Conservation (phyloP, 2,888 invertebrate genomes). For the Netelia melanura region DNA sequence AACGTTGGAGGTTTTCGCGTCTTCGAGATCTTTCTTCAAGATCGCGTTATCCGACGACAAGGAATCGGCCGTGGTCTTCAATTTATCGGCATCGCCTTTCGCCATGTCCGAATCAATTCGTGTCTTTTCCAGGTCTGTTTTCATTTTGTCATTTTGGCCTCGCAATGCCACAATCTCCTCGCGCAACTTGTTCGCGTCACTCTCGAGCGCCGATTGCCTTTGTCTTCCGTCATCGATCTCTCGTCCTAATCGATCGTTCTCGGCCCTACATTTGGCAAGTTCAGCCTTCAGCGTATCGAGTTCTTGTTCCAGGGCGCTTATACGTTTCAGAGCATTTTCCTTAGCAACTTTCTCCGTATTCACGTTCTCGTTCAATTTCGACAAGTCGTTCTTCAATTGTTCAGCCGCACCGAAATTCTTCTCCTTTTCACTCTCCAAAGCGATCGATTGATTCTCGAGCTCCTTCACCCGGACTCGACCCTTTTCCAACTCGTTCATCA, state of each 20-base stretch:
- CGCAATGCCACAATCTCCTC: constrained; percentile 63
- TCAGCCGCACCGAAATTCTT: constrained; percentile 31
- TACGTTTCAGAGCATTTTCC: constrained; percentile 41
- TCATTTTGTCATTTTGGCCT: constrained; percentile 68
- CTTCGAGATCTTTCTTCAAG: constrained; percentile 65
- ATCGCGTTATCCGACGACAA: constrained; percentile 57
- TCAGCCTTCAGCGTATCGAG: constrained; percentile 67
- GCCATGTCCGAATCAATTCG: constrained; percentile 22
- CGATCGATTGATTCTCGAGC: constrained; percentile 49
- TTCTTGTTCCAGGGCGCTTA: constrained; percentile 56
- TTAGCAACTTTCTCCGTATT: constrained; percentile 66
- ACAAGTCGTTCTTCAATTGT: constrained; percentile 40
- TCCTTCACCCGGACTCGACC: constrained; percentile 61
- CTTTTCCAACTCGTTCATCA: constrained; percentile 64
- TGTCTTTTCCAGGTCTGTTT: constrained; percentile 62
- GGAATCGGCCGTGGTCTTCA: constrained; percentile 39
- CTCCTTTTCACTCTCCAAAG: constrained; percentile 52
- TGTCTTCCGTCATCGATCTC: constrained; percentile 51
- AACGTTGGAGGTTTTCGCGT: constrained; percentile 48
- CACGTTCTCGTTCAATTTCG: constrained; percentile 60
- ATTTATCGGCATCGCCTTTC: constrained; percentile 21
- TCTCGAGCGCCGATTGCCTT: constrained; percentile 52
- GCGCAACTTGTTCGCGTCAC: constrained; percentile 53
- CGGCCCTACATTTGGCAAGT: constrained; percentile 68
- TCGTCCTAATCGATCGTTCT: constrained; percentile 64